phyloP scores from a whole-genome alignment of 2,888 invertebrate species.

The Glyphotaelius pellucidus region DNA sequence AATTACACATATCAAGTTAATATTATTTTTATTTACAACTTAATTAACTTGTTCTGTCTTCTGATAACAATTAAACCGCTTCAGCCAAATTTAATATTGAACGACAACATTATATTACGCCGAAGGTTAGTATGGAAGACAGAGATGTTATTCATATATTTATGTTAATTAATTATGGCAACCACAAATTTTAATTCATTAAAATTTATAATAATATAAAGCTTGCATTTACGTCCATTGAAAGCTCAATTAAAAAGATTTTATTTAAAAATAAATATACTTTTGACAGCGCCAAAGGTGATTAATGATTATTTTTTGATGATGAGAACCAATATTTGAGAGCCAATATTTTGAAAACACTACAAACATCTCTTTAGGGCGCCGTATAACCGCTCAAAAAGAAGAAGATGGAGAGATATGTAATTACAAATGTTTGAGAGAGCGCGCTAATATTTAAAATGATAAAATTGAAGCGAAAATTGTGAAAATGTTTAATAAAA shows the following conservation, averaged over 20 bases:
- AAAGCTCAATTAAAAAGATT: not conserved
- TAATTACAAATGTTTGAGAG: too few species aligned
- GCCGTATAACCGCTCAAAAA: too few species aligned
- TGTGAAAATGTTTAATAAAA: too few species aligned
- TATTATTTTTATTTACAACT: constrained; percentile 46
- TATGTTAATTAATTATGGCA: constrained; percentile 25
- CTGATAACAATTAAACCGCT: not conserved
- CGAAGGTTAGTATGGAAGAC: constrained; percentile 7
- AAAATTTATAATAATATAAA: not conserved
- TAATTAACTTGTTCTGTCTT: constrained; percentile 26
- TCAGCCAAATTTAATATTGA: not conserved
- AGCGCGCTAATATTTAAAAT: too few species aligned
- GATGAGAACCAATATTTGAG: not conserved
- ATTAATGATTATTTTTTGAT: not conserved
- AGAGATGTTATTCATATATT: not conserved
- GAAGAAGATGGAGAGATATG: too few species aligned
- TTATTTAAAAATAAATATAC: not conserved
- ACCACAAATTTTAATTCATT: not conserved
- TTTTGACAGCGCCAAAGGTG: not conserved
- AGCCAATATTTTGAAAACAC: not conserved
- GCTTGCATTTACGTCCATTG: not conserved
- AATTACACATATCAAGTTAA: constrained; percentile 4
- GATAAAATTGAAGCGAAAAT: too few species aligned
- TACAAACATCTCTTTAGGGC: not conserved
- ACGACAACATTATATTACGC: not conserved